Base-by-base conservation (phyloP, 2,797 vertebrate genomes). In the Myripristis murdjan region DNA sequence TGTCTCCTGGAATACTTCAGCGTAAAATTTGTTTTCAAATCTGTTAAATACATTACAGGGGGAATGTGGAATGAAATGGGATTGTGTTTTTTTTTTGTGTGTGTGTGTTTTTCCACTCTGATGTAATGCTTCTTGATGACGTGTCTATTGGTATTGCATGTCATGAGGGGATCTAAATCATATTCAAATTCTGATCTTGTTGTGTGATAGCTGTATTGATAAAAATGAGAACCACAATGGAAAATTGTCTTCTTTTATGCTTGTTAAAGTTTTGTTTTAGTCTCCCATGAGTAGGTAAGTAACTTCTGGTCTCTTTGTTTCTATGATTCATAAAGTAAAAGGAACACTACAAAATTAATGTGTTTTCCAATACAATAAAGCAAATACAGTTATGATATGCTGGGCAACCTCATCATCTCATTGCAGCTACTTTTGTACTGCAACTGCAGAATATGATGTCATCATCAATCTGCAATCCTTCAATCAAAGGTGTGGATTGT, bases 11-110 rank as follows among this genome's bases (percentile, higher is more conserved):
- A 11, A 16, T 33, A 46, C 23, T 73, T 66, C 24, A 37, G 14
- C 51, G 1, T 26, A 35, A 22, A 14, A 16, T 58, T 41, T 81
- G 62, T 8, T 68, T 43, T 74, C 39, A 64, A 24, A 44, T 80
- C 52, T 80, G 66, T 60, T 75, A 79, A 87, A 85, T 35, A 64
- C 44, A 87, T 87, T 80, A 85, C n/a, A 11, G 1, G 18, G 70
- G 70, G 76, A 83, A 87, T 78, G 82, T 71, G 81, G 67, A 85
- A 77, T 69, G n/a, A 75, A 71, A 26, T 46, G 16, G 60, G 18
- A 73, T 78, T 67, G 44, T 77, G 58, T 70, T 77, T 71, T 62
- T 3, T 31, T 28, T 31, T n/a, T n/a, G n/a, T n/a, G n/a, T n/a
- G n/a, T n/a, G n/a, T n/a, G n/a, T n/a, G n/a, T n/a, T n/a, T n/a